A percentile compares a stretch with the other conserved stretches of the same genome.
Conservation (phyloP, 2,888 invertebrate genomes). For the Sialis lutaria region DNA sequence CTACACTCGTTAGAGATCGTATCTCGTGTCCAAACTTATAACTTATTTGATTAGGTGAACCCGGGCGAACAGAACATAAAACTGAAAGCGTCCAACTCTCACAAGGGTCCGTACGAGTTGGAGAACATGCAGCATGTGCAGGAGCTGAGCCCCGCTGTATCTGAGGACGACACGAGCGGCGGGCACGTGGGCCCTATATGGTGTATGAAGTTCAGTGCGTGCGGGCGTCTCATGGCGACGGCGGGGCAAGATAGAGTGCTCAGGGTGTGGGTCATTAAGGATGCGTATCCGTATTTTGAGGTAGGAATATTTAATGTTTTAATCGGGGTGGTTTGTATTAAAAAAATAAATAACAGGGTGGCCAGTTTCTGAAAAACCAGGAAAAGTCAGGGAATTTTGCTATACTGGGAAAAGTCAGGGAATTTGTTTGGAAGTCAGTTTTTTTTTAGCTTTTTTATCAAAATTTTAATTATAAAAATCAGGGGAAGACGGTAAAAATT, state of each 20-base stretch:
- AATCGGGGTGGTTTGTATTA: too few species aligned
- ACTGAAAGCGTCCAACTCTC: slow-evolving; percentile 86
- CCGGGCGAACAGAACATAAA: slow-evolving; percentile 66
- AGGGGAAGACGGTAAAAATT: too few species aligned
- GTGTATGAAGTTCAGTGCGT: slow-evolving; percentile 97
- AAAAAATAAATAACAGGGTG: too few species aligned
- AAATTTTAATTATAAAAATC: too few species aligned
- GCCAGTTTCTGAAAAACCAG: too few species aligned
- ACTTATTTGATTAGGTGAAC: slow-evolving; percentile 28
- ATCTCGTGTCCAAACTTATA: slow-evolving; percentile 7
- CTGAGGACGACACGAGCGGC: slow-evolving; percentile 24
- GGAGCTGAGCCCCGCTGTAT: slow-evolving; percentile 28
- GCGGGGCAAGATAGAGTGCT: slow-evolving; percentile 93
- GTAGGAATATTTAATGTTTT: too few species aligned
- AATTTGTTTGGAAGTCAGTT: too few species aligned
- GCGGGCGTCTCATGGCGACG: slow-evolving; percentile 86
- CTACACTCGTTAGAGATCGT: not conserved
- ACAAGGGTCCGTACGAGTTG: slow-evolving; percentile 96
- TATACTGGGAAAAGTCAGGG: too few species aligned
- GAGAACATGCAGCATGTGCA: slow-evolving; percentile 78
- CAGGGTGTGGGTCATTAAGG: slow-evolving; percentile 86
- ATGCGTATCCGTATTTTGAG: slow-evolving; percentile 81
- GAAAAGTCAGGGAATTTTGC: too few species aligned
- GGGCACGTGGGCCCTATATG: slow-evolving; percentile 90
- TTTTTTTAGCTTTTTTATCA: too few species aligned